Percentiles rank a stretch among this genome's conserved stretches.
phyloP scores from a whole-genome alignment of 2,888 invertebrate genomes.

The Nemotelus pantherinus region DNA sequence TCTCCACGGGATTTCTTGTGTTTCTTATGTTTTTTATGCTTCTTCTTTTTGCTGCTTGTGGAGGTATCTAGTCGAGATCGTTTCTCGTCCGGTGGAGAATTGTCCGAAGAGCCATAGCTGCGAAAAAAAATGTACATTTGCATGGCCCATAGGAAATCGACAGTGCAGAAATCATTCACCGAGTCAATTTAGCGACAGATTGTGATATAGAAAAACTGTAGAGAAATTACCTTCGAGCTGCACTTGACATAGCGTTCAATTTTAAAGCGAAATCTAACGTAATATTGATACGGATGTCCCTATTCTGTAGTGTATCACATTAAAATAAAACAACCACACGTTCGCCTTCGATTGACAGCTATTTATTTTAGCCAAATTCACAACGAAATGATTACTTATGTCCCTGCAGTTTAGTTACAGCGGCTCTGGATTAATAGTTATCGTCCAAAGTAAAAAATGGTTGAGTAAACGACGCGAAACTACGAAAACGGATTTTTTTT shows the following conservation, averaged over 20 bases:
- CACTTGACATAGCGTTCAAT: conserved; percentile 4
- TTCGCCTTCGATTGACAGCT: neutral
- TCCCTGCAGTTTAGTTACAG: neutral
- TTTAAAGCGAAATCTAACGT: neutral
- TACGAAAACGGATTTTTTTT: no score
- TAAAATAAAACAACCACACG: neutral
- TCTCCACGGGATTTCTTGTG: conserved; percentile 71
- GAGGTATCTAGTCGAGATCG: conserved; percentile 6
- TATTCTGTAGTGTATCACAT: no score
- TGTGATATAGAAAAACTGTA: neutral
- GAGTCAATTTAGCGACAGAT: no score
- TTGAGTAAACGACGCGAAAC: no score
- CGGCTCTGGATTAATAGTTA: neutral
- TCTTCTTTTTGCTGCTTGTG: conserved; percentile 57
- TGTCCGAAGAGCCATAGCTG: conserved; percentile 59
- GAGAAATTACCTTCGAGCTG: conserved; percentile 3
- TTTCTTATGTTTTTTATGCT: conserved; percentile 70
- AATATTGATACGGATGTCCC: no score
- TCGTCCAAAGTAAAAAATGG: no score
- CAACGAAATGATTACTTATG: neutral
- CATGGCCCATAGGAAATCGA: neutral
- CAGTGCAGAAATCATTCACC: no score
- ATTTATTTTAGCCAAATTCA: neutral
- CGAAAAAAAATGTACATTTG: conserved; percentile 32
- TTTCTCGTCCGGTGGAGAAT: conserved; percentile 20